phyloP scores from a whole-genome alignment of 2,113 vertebrate genomes.

The Ibidorhyncha struthersii region DNA sequence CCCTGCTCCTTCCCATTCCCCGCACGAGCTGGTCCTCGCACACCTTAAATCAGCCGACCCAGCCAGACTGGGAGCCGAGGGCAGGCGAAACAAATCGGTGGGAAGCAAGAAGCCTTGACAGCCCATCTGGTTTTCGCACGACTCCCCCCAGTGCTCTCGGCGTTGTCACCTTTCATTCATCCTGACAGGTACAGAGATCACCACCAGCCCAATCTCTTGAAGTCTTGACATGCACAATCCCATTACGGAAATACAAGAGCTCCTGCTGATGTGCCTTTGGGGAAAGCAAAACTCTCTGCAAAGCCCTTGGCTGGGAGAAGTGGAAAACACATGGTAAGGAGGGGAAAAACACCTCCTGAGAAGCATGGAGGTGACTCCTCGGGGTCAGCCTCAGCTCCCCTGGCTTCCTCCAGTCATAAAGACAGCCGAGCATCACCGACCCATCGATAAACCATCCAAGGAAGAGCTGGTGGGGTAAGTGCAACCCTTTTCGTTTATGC shows the following conservation, averaged over 20 bases:
- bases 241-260: not conserved
- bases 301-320: not conserved
- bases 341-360: not conserved
- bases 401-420: not conserved
- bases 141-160: fast-evolving
- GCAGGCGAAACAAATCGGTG: fast-evolving
- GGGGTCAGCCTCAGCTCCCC: not conserved
- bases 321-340: not conserved
- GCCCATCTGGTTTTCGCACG: not conserved
- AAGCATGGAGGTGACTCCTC: not conserved
- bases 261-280: not conserved
- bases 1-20: not conserved
- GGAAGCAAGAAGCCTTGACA: not conserved
- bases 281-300: not conserved
- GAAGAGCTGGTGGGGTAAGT: fast-evolving
- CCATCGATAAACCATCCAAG: not conserved
- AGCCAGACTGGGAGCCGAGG: fast-evolving
- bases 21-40: fast-evolving
- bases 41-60: fast-evolving
- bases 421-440: not conserved
- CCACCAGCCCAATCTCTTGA: not conserved
- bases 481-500: fast-evolving
- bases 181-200: not conserved
- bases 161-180: not conserved
- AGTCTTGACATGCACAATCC: not conserved